These are phyloP conservation scores for Protodeltote pygarga DNA, from an alignment of 2,888 invertebrate species.

Conservation along the genomic window DNA sequence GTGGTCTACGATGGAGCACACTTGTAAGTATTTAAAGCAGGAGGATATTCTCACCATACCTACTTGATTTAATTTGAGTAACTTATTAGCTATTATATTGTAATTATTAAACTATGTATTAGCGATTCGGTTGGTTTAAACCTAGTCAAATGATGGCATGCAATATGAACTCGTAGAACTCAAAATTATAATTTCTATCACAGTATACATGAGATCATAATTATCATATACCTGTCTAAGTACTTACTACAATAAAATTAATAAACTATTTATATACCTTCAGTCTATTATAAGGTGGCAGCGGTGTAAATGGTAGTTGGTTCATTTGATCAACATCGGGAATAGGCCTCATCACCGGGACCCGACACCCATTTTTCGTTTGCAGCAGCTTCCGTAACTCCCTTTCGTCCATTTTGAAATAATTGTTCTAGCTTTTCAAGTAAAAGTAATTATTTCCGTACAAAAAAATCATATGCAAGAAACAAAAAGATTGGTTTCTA, in stretches of 20 bases:
- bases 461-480: conserved; percentile 18
- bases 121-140: too few relatives aligned
- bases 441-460: conserved; percentile 21
- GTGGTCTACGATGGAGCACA: too few relatives aligned
- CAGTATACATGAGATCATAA: too few relatives aligned
- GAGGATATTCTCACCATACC: too few relatives aligned
- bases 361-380: conserved; percentile 79
- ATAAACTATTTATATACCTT: conserved; percentile 68
- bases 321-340: conserved; percentile 76
- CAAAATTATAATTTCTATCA: too few relatives aligned
- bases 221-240: too few relatives aligned
- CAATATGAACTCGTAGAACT: too few relatives aligned
- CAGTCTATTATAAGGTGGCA: conserved; percentile 77
- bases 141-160: too few relatives aligned
- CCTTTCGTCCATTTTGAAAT: conserved; percentile 72
- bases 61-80: too few relatives aligned
- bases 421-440: conserved; percentile 9
- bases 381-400: conserved; percentile 76
- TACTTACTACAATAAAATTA: conserved; percentile 2
- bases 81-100: too few relatives aligned
- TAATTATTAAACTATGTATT: too few relatives aligned
- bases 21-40: too few relatives aligned
- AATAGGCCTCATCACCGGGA: conserved; percentile 74
- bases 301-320: conserved; percentile 72
- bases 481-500: conserved; percentile 14